phyloP scores from a whole-genome alignment of 1,140 invertebrate species.

The Sarcophaga peregrina region DNA sequence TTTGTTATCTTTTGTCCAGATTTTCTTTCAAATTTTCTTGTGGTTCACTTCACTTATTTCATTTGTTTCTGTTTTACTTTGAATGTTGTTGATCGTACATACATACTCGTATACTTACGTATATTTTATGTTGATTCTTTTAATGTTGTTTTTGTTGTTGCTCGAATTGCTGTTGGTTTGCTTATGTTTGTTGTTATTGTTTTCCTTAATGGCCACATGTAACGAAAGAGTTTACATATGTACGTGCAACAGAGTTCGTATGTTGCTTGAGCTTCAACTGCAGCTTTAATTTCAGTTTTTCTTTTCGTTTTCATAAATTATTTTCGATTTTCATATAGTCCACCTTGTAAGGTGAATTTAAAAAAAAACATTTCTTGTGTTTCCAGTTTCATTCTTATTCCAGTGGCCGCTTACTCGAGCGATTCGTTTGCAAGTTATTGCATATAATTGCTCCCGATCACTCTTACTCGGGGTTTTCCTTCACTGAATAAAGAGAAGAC shows the following conservation, averaged over 20 bases:
- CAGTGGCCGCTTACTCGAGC: neutral
- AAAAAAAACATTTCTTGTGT: neutral
- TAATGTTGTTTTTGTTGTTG: neutral
- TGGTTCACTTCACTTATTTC: neutral
- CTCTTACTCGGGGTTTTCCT: too few relatives aligned
- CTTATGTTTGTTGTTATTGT: neutral
- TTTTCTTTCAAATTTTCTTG: neutral
- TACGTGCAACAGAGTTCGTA: neutral
- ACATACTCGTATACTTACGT: too few relatives aligned
- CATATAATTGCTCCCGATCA: too few relatives aligned
- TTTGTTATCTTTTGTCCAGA: slow-evolving; percentile 28
- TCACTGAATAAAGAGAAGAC: too few relatives aligned
- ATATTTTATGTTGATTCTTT: slow-evolving; percentile 11
- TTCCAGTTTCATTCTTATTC: slow-evolving; percentile 13
- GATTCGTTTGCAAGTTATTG: too few relatives aligned
- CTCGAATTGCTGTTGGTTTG: slow-evolving; percentile 1
- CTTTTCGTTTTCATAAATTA: too few relatives aligned
- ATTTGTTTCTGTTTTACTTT: neutral
- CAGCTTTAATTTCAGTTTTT: too few relatives aligned
- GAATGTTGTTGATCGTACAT: slow-evolving; percentile 2
- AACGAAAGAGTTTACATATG: neutral
- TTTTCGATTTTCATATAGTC: neutral
- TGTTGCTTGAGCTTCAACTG: too few relatives aligned
- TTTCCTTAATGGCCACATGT: neutral
- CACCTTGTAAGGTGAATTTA: slow-evolving; percentile 16